phyloP scores from a whole-genome alignment of 2,888 invertebrate species.

The Drosophila differens region DNA sequence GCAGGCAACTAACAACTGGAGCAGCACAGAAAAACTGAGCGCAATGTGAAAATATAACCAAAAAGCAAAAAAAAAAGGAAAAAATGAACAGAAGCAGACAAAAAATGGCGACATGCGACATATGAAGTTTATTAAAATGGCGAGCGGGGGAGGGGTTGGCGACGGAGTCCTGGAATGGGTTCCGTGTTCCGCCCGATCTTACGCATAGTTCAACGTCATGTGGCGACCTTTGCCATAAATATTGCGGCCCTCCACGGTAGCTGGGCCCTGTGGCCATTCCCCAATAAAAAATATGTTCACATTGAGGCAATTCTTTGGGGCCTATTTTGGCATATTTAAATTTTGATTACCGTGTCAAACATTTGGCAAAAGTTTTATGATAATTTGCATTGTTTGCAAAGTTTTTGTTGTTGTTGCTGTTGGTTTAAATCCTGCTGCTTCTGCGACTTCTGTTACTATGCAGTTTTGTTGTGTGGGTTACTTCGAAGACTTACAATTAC shows the following conservation, averaged over 20 bases:
- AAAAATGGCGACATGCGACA: conserved; percentile 83
- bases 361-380: conserved; percentile 68
- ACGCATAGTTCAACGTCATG: conserved; percentile 80
- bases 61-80: conserved; percentile 35
- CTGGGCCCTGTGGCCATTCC: background rate
- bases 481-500: conserved; percentile 74
- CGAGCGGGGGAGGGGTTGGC: conserved; percentile 31
- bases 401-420: conserved; percentile 26
- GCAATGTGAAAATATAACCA: conserved; percentile 54
- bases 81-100: conserved; percentile 33
- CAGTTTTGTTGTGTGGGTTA: conserved; percentile 50
- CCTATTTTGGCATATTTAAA: conserved; percentile 56
- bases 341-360: conserved; percentile 74
- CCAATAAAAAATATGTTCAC: conserved; percentile 13
- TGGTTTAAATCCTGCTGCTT: conserved; percentile 40
- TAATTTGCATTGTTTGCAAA: conserved; percentile 58
- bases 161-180: background rate
- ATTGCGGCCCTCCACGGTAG: conserved; percentile 39
- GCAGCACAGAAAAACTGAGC: conserved; percentile 27
- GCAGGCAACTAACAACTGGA: conserved; percentile 10
- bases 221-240: conserved; percentile 75
- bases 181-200: conserved; percentile 38
- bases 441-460: conserved; percentile 55
- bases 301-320: conserved; percentile 15
- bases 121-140: conserved; percentile 84